Conservation (phyloP, 2,888 invertebrate genomes). For the Agrilus mali region DNA sequence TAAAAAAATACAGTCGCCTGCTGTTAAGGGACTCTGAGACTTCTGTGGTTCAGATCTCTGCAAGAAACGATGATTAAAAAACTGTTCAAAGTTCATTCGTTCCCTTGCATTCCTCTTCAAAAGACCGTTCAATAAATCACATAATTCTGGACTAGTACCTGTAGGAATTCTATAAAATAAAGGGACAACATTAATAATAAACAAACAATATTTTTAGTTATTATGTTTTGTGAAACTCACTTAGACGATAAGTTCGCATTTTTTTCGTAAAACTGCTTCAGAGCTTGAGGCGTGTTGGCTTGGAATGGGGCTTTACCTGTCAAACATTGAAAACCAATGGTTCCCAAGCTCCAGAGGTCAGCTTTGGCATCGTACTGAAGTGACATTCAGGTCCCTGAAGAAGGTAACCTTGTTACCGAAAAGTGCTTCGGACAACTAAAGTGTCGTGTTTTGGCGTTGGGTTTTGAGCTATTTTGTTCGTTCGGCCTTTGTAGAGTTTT, state of each 20-base stretch:
- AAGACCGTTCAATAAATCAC: slow-evolving; percentile 74
- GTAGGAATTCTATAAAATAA: slow-evolving; percentile 67
- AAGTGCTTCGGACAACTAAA: no score
- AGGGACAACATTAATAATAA: slow-evolving; percentile 1
- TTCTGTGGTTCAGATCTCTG: slow-evolving; percentile 48
- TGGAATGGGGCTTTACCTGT: slow-evolving; percentile 98
- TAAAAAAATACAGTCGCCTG: slow-evolving; percentile 12
- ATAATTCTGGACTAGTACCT: slow-evolving; percentile 82
- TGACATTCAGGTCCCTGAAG: no score
- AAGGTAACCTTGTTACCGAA: no score
- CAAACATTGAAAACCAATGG: slow-evolving; percentile 80
- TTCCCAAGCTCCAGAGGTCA: slow-evolving; percentile 97
- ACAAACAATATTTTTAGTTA: no score
- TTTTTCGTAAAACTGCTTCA: slow-evolving; percentile 94
- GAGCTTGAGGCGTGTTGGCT: slow-evolving; percentile 93
- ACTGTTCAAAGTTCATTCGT: slow-evolving; percentile 90
- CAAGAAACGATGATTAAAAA: slow-evolving; percentile 89
- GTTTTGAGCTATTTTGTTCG: no score
- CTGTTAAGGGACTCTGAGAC: slow-evolving; percentile 27
- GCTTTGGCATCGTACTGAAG: slow-evolving; percentile 98
- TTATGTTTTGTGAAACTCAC: slow-evolving; percentile 43
- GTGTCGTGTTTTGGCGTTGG: slow-evolving; percentile 49
- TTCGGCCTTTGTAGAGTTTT: slow-evolving; percentile 35
- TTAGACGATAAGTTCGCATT: slow-evolving; percentile 82
- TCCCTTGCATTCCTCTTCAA: slow-evolving; percentile 88